Percentiles rank a stretch among this genome's conserved stretches.
These are phyloP conservation scores for Phoenoteleia sp. DNA, from an alignment of 2,888 invertebrate genomes.

Conservation along the genomic window DNA sequence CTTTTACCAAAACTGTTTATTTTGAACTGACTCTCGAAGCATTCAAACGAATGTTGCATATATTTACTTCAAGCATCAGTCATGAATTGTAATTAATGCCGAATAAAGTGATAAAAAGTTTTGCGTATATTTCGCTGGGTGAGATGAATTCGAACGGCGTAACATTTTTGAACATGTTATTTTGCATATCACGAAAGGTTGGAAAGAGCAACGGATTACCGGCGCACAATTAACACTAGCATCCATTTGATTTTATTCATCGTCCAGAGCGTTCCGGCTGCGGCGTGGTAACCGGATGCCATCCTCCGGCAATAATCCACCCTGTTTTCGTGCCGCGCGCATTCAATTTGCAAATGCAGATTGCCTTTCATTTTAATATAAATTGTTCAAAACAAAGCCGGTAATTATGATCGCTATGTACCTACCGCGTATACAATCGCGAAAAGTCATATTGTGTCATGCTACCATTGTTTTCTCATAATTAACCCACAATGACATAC, in stretches of 20 bases:
- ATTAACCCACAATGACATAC: conserved; percentile 54
- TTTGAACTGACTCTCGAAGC: too few species aligned
- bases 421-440: conserved; percentile 5
- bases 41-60: conserved; percentile 16
- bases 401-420: conserved; percentile 79
- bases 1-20: too few species aligned
- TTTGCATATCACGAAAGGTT: conserved; percentile 32
- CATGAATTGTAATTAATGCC: conserved; percentile 35
- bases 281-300: conserved; percentile 70
- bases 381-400: conserved; percentile 84
- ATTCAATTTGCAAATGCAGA: conserved; percentile 85
- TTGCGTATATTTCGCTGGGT: background rate
- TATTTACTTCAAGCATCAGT: conserved; percentile 21
- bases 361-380: conserved; percentile 85
- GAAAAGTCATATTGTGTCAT: conserved; percentile 46
- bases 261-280: conserved; percentile 71
- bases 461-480: conserved; percentile 49
- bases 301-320: conserved; percentile 81
- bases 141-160: conserved; percentile 46
- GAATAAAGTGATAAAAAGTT: conserved; percentile 30
- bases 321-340: conserved; percentile 72
- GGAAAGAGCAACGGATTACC: conserved; percentile 79
- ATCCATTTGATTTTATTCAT: conserved; percentile 81
- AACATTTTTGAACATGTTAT: conserved; percentile 55
- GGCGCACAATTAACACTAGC: conserved; percentile 81